Evolutionary conservation across 2,888 invertebrate species (phyloP).

Genomic region (Sesia bembeciformis): DNA sequence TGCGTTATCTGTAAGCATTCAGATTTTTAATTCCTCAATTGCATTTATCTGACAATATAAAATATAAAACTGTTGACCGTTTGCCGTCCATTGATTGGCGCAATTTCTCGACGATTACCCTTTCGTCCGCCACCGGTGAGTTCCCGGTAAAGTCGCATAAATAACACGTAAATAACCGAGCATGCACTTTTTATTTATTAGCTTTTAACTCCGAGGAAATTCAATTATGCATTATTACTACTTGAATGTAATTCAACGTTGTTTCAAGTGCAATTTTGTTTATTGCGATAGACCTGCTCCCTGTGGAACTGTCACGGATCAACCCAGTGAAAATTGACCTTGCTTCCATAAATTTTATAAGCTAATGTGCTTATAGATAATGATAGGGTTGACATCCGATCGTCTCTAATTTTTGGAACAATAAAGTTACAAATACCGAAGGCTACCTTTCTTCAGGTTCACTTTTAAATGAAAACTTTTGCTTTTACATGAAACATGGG

Average conservation of each 20-base stretch:
- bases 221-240: not conserved
- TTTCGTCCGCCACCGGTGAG: conserved; percentile 25
- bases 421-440: too few relatives aligned
- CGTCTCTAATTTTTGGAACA: too few relatives aligned
- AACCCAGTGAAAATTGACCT: too few relatives aligned
- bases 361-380: too few relatives aligned
- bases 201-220: not conserved
- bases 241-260: not conserved
- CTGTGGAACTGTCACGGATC: too few relatives aligned
- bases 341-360: too few relatives aligned
- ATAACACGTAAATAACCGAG: conserved; percentile 31
- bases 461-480: too few relatives aligned
- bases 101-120: conserved; percentile 36
- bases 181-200: conserved; percentile 7
- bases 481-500: too few relatives aligned
- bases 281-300: not conserved
- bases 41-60: not conserved
- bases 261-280: not conserved
- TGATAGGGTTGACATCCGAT: too few relatives aligned
- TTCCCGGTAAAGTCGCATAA: conserved; percentile 39
- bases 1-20: too few relatives aligned
- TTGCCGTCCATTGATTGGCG: conserved; percentile 15
- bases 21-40: too few relatives aligned
- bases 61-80: not conserved
- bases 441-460: too few relatives aligned